phyloP scores from a whole-genome alignment of 2,113 vertebrate genomes.

The Saccopteryx leptura region DNA sequence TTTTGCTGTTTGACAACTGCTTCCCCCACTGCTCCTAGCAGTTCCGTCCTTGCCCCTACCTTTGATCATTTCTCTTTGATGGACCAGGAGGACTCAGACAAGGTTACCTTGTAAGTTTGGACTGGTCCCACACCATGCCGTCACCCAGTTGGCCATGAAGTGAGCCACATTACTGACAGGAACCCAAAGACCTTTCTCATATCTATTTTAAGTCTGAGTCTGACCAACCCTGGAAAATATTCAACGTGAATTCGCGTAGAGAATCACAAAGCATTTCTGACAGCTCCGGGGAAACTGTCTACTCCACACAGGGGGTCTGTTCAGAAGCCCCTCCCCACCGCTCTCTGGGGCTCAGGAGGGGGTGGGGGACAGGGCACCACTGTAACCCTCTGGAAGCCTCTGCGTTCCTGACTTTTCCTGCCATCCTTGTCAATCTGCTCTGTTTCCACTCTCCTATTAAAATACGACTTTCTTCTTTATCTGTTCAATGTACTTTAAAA shows the following conservation, averaged over 20 bases:
- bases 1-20: slow-evolving; percentile 66
- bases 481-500: slow-evolving; percentile 79
- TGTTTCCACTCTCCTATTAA: slow-evolving; percentile 95
- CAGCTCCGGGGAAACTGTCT: slow-evolving; percentile 36
- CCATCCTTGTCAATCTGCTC: slow-evolving; percentile 90
- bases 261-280: slow-evolving; percentile 17
- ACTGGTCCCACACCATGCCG: slow-evolving; percentile 17
- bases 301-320: slow-evolving; percentile 30
- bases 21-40: slow-evolving; percentile 76
- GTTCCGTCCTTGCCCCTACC: slow-evolving; percentile 74
- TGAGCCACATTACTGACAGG: slow-evolving; percentile 45
- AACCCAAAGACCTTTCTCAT: slow-evolving; percentile 71
- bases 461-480: slow-evolving; percentile 89
- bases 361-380: slow-evolving; percentile 75
- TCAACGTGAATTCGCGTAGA: slow-evolving; percentile 48
- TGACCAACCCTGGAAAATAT: slow-evolving; percentile 64
- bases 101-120: slow-evolving; percentile 81
- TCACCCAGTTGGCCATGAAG: slow-evolving; percentile 54
- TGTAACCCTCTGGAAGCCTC: slow-evolving; percentile 80
- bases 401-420: slow-evolving; percentile 86
- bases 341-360: neutral
- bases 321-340: slow-evolving; percentile 16
- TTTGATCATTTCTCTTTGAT: slow-evolving; percentile 56
- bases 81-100: slow-evolving; percentile 86
- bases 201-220: slow-evolving; percentile 71